Base-by-base conservation (phyloP, 2,888 invertebrate species). In the Monoplex corrugatus region DNA sequence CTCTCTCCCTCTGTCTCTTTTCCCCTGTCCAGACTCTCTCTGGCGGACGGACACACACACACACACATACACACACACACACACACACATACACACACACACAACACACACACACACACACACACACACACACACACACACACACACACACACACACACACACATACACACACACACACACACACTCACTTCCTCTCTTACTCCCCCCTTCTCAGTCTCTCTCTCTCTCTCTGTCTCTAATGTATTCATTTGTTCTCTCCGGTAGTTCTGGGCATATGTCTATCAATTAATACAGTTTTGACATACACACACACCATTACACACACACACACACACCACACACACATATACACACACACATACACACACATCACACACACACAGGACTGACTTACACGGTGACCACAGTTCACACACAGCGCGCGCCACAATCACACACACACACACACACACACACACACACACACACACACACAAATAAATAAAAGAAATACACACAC, bases 291-390 rank as follows among this genome's bases (percentile, higher is more conserved):
- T n/a, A n/a, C n/a, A n/a, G n/a, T n/a, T n/a, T n/a, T n/a, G n/a
- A n/a, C n/a, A n/a, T n/a, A n/a, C n/a, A n/a, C n/a, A n/a, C n/a
- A n/a, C n/a, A n/a, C n/a, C n/a, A 16, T 13, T 28, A 57, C 57
- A 57, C 57, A 57, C 57, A 57, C 57, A 57, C 57, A 57, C 57
- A 57, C 57, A 57, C 57, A 57, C 57, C 57, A 57, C 57, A 57
- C 57, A 57, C 57, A 57, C 57, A 57, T 28, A 57, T 28, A 57
- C 57, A 57, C 57, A 57, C 57, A 57, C 57, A 57, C 57, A 57
- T 28, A 57, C 57, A 57, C 50, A 57, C 57, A 57, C 57, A 57
- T 23, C 57, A 57, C 28, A 16, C 16, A 50, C 16, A 13, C 50
- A 50, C 50, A 50, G 8, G 50, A 13, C 10, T 50, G 50, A 8